A percentile compares a stretch with the other conserved stretches of the same genome.
These are phyloP conservation scores for Caenorhabditis afra DNA, from an alignment of 2,888 invertebrate species.

Conservation along the genomic window DNA sequence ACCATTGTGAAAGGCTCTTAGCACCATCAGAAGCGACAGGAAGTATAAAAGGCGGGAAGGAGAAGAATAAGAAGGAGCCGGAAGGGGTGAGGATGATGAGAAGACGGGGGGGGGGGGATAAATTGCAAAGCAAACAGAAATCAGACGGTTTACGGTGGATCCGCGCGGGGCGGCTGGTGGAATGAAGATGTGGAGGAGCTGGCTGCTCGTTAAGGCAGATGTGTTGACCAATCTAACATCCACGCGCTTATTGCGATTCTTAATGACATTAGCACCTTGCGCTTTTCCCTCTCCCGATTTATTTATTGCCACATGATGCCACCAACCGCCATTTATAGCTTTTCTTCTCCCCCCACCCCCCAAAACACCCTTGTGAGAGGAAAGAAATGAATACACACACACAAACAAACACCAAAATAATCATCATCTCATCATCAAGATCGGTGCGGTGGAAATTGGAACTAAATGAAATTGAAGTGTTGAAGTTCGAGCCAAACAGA, in stretches of 20 bases:
- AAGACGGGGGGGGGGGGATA: constrained; percentile 19
- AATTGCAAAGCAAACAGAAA: constrained; percentile 64
- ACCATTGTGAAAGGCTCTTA: constrained; percentile 22
- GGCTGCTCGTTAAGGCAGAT: constrained; percentile 43
- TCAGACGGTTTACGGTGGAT: constrained; percentile 57
- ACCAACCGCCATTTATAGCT: constrained; percentile 29
- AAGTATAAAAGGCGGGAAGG: constrained; percentile 53
- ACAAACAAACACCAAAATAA: constrained; percentile 30
- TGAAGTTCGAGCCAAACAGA: constrained; percentile 50
- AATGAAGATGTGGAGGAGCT: background rate
- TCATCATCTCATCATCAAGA: constrained; percentile 19
- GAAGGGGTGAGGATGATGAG: constrained; percentile 31
- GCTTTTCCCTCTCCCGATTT: constrained; percentile 15
- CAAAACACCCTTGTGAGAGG: background rate
- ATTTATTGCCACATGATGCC: constrained; percentile 50
- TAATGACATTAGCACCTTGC: constrained; percentile 60
- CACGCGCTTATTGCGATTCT: constrained; percentile 50
- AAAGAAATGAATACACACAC: background rate
- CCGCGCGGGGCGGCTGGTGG: constrained; percentile 21
- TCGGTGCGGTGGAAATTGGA: constrained; percentile 55
- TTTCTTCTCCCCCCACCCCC: background rate
- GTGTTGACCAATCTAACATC: constrained; percentile 53
- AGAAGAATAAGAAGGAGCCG: no score
- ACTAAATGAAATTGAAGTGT: constrained; percentile 48
- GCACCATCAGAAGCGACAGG: constrained; percentile 26